Evolutionary conservation across 2,888 invertebrate genomes (phyloP).

Genomic region (Cheilosia grossa): DNA sequence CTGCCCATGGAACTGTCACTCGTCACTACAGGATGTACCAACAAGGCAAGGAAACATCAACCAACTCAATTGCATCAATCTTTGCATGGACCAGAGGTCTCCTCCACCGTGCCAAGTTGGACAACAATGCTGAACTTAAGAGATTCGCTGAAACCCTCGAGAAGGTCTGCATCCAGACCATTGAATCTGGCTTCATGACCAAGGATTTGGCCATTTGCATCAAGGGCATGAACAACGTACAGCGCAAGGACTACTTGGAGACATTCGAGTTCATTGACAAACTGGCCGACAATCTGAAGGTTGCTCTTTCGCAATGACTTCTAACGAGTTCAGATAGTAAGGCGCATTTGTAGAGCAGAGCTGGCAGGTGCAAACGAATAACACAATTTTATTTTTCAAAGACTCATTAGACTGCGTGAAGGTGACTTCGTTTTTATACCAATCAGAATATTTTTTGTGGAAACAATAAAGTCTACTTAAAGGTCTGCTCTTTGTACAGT

Average conservation of each 20-base stretch:
- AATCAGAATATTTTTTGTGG: conserved; percentile 31
- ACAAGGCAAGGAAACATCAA: conserved; percentile 98
- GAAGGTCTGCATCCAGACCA: conserved; percentile 95
- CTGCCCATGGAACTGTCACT: conserved; percentile 98
- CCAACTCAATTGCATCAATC: conserved; percentile 99
- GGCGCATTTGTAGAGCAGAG: conserved; percentile 49
- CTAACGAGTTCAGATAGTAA: conserved; percentile 34
- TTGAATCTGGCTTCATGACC: conserved; percentile 97
- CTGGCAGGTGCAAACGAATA: conserved; percentile 28
- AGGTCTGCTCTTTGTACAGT: not conserved
- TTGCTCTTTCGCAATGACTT: conserved; percentile 79
- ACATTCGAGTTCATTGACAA: conserved; percentile 99
- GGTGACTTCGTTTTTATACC: conserved; percentile 47
- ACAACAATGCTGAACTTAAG: conserved; percentile 90
- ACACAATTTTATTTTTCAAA: conserved; percentile 17
- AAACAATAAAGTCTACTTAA: conserved; percentile 48
- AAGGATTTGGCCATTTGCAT: conserved; percentile 99
- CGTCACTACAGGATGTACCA: conserved; percentile 94
- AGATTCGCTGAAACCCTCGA: conserved; percentile 94
- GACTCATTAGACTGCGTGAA: conserved; percentile 45
- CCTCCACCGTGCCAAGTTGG: conserved; percentile 96
- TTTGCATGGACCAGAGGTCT: conserved; percentile 99
- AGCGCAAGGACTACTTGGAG: conserved; percentile 94
- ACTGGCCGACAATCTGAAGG: conserved; percentile 92
- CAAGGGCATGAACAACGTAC: conserved; percentile 92